phyloP scores from a whole-genome alignment of 2,888 invertebrate species.

The Drosophila barbarae region DNA sequence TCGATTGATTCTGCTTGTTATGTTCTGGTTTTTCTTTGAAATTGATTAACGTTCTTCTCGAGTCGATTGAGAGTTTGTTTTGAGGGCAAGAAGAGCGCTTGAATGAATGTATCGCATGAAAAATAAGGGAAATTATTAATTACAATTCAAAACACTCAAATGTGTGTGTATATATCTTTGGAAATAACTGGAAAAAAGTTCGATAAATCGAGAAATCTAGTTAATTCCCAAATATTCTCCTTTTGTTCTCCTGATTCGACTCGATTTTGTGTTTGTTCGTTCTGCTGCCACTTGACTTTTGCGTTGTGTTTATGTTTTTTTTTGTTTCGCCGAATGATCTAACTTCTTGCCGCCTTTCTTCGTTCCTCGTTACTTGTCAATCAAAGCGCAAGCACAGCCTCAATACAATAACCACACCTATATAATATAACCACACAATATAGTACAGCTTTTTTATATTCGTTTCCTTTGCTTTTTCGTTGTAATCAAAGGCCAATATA shows the following conservation, averaged over 20 bases:
- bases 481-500: constrained; percentile 13
- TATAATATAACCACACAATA: constrained; percentile 16
- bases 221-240: background rate
- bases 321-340: constrained; percentile 33
- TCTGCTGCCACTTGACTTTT: constrained; percentile 32
- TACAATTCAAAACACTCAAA: constrained; percentile 1
- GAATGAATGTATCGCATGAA: constrained; percentile 19
- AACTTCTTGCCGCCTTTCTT: constrained; percentile 22
- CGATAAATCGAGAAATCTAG: constrained; percentile 3
- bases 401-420: constrained; percentile 30
- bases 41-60: constrained; percentile 7
- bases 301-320: constrained; percentile 22
- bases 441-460: constrained; percentile 25
- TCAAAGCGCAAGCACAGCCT: constrained; percentile 30
- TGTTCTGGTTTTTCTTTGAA: constrained; percentile 50
- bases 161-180: background rate
- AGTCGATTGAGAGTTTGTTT: constrained; percentile 15
- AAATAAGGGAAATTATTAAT: constrained; percentile 1
- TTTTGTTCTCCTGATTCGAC: constrained; percentile 14
- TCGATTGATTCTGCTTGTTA: constrained; percentile 66
- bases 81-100: constrained; percentile 1
- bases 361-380: constrained; percentile 20
- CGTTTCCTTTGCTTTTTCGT: constrained; percentile 19
- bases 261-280: constrained; percentile 30
- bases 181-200: constrained; percentile 4